phyloP scores from a whole-genome alignment of 2,797 vertebrate species.

The Synanceia verrucosa region DNA sequence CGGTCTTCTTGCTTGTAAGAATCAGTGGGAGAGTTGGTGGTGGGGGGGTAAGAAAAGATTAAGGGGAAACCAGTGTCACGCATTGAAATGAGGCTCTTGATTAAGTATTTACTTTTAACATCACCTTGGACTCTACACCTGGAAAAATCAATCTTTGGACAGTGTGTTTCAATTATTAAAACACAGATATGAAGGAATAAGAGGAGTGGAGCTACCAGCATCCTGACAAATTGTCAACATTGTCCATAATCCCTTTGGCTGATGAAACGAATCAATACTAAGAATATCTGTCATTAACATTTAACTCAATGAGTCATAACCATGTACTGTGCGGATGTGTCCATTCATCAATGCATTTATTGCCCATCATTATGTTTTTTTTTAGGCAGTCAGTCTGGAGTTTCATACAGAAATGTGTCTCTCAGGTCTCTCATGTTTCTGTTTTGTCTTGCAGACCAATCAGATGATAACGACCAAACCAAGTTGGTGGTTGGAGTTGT shows the following conservation, averaged over 20 bases:
- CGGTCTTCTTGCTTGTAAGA: conserved; percentile 71
- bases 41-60: conserved; percentile 3
- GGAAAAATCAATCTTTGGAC: conserved; percentile 27
- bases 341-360: conserved; percentile 64
- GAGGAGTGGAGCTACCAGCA: conserved; percentile 78
- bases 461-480: conserved; percentile 83
- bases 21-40: conserved; percentile 28
- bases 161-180: conserved; percentile 13
- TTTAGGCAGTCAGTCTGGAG: conserved; percentile 8
- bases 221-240: conserved; percentile 76
- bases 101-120: conserved; percentile 32
- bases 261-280: conserved; percentile 31
- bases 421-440: conserved; percentile 5
- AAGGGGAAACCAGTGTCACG: conserved; percentile 28
- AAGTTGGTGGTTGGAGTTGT: conserved; percentile 92
- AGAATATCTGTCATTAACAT: conserved; percentile 47
- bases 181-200: conserved; percentile 16
- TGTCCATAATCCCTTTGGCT: conserved; percentile 62
- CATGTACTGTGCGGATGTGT: conserved; percentile 63
- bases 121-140: conserved; percentile 17
- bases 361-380: conserved; percentile 20
- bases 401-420: background rate
- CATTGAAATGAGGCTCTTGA: conserved; percentile 23
- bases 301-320: conserved; percentile 56
- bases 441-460: conserved; percentile 64